These are phyloP conservation scores for Erpetoichthys calabaricus DNA, from an alignment of 2,797 vertebrate species.

Conservation along the genomic window DNA sequence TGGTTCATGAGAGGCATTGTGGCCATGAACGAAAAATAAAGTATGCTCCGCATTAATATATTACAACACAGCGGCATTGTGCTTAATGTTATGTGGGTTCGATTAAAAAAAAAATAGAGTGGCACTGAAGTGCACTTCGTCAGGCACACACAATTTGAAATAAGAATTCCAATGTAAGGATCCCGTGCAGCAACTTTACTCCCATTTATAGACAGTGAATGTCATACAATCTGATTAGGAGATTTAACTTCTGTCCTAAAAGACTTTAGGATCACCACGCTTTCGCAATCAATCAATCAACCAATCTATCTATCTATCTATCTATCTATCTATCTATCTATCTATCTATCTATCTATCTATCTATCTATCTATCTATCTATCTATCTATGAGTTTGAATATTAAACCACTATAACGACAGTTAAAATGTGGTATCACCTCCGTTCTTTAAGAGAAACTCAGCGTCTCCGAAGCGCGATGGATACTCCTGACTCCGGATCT, in stretches of 20 bases:
- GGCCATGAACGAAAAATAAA: too few relatives aligned
- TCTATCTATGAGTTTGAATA: constrained; percentile 12
- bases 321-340: too few relatives aligned
- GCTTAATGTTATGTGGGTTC: too few relatives aligned
- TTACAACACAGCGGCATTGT: too few relatives aligned
- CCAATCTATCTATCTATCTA: too few relatives aligned
- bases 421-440: constrained; percentile 44
- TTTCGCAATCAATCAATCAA: constrained; percentile 24
- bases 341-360: too few relatives aligned
- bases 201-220: constrained; percentile 53
- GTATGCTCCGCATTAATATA: too few relatives aligned
- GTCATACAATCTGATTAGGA: constrained; percentile 61
- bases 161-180: constrained; percentile 24
- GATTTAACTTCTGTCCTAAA: constrained; percentile 49
- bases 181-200: constrained; percentile 31
- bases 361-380: too few relatives aligned
- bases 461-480: constrained; percentile 25
- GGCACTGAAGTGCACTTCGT: too few relatives aligned
- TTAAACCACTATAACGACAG: constrained; percentile 30
- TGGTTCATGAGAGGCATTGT: too few relatives aligned
- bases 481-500: constrained; percentile 23
- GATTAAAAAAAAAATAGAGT: too few relatives aligned
- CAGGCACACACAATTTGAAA: too few relatives aligned
- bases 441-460: constrained; percentile 27
- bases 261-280: constrained; percentile 45